Percentiles rank a stretch among this genome's conserved stretches.
Conservation (phyloP, 1,140 invertebrate species). For the Diploscapter pachys region DNA sequence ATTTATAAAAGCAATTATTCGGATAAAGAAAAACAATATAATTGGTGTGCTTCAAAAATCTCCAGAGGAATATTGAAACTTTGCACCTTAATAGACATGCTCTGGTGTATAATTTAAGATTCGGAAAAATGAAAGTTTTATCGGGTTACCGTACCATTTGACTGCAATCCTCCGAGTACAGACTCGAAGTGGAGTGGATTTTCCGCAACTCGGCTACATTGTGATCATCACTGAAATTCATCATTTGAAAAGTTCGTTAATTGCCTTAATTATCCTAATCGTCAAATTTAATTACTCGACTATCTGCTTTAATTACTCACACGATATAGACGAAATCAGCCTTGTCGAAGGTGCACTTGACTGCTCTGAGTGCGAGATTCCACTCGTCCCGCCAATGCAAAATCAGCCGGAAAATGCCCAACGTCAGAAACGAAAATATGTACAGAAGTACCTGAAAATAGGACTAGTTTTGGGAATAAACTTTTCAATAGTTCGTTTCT, state of each 20-base stretch:
- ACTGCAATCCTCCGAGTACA: too few relatives aligned
- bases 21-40: too few relatives aligned
- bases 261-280: too few relatives aligned
- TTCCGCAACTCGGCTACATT: conserved; percentile 42
- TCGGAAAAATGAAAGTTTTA: too few relatives aligned
- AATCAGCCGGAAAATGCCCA: conserved; percentile 48
- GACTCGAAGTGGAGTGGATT: too few relatives aligned
- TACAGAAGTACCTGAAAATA: conserved; percentile 19
- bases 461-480: background rate
- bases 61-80: too few relatives aligned
- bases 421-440: conserved; percentile 34
- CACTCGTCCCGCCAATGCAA: conserved; percentile 50
- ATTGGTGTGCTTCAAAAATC: too few relatives aligned
- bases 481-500: background rate
- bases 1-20: too few relatives aligned
- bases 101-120: too few relatives aligned
- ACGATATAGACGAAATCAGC: conserved; percentile 49
- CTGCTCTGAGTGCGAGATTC: conserved; percentile 40
- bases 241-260: background rate
- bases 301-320: conserved; percentile 22
- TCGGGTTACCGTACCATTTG: too few relatives aligned
- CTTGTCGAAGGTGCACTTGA: conserved; percentile 34
- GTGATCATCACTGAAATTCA: conserved; percentile 50
- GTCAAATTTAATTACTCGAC: background rate
- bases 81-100: too few relatives aligned